Evolutionary conservation across 2,797 vertebrate genomes (phyloP).

Genomic region (Lycodopsis pacificus): DNA sequence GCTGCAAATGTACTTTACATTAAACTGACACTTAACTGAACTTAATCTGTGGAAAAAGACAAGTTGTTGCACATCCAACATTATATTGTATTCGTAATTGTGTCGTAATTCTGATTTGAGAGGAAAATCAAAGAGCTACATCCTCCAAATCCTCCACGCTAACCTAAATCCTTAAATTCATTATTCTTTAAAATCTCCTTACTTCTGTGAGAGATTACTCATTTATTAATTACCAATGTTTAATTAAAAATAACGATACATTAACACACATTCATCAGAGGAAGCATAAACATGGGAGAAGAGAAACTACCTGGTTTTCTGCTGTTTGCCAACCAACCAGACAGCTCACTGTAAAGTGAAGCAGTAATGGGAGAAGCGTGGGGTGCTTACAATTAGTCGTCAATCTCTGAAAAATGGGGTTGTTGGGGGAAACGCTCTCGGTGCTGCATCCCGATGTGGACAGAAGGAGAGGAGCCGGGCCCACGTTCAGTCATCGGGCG

Average conservation of each 20-base stretch:
- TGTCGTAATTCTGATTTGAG: neutral
- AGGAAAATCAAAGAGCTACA: neutral
- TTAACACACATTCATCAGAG: neutral
- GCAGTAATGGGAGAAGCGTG: conserved; percentile 59
- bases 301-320: neutral
- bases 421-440: conserved; percentile 67
- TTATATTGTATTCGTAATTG: no score
- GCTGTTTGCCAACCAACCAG: conserved; percentile 26
- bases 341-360: conserved; percentile 56
- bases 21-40: neutral
- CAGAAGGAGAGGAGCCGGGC: conserved; percentile 63
- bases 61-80: neutral
- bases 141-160: neutral
- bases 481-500: conserved; percentile 65
- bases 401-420: conserved; percentile 76
- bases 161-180: neutral
- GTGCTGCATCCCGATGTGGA: conserved; percentile 75
- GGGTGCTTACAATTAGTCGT: conserved; percentile 74
- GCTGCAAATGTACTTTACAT: neutral
- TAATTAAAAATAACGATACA: neutral
- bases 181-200: neutral
- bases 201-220: neutral
- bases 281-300: neutral
- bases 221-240: neutral
- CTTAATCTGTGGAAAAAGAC: neutral